phyloP scores from a whole-genome alignment of 2,888 invertebrate genomes.

The Hirtodrosophila confusa region DNA sequence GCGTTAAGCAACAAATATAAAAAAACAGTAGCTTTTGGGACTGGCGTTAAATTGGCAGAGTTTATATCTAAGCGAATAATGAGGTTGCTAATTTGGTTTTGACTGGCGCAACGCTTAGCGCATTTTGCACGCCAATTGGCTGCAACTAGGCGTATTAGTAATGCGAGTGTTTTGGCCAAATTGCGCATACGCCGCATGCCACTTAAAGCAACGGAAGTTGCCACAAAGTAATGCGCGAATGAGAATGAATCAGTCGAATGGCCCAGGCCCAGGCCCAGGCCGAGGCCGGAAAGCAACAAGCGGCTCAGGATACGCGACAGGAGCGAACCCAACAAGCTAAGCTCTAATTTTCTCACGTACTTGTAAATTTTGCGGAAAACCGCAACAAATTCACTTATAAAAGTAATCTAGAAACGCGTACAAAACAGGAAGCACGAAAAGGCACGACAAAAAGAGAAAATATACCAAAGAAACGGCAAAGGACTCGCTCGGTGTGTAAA shows the following conservation, averaged over 20 bases:
- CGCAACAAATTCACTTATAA: constrained; percentile 79
- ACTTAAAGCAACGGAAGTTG: constrained; percentile 35
- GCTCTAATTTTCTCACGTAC: constrained; percentile 79
- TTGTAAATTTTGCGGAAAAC: constrained; percentile 79
- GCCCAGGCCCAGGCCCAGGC: constrained; percentile 4
- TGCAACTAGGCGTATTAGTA: constrained; percentile 53
- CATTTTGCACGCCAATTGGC: constrained; percentile 25
- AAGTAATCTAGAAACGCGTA: constrained; percentile 78
- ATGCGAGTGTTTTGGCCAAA: constrained; percentile 40
- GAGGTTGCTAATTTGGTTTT: constrained; percentile 62
- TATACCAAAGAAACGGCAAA: constrained; percentile 40
- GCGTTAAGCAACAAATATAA: constrained; percentile 30
- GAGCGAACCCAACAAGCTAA: constrained; percentile 55
- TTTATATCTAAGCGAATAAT: constrained; percentile 55
- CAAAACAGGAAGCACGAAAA: constrained; percentile 71
- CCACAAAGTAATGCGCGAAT: constrained; percentile 8
- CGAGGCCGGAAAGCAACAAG: constrained; percentile 60
- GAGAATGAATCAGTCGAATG: not conserved
- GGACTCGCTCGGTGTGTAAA: constrained; percentile 46
- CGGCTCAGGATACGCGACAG: constrained; percentile 44
- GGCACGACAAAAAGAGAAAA: constrained; percentile 28
- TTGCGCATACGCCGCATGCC: constrained; percentile 58
- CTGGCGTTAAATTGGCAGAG: constrained; percentile 61
- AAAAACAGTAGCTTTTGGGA: constrained; percentile 13
- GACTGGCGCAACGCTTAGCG: constrained; percentile 23